phyloP scores from a whole-genome alignment of 2,797 vertebrate genomes.

The Lacerta viridis region DNA sequence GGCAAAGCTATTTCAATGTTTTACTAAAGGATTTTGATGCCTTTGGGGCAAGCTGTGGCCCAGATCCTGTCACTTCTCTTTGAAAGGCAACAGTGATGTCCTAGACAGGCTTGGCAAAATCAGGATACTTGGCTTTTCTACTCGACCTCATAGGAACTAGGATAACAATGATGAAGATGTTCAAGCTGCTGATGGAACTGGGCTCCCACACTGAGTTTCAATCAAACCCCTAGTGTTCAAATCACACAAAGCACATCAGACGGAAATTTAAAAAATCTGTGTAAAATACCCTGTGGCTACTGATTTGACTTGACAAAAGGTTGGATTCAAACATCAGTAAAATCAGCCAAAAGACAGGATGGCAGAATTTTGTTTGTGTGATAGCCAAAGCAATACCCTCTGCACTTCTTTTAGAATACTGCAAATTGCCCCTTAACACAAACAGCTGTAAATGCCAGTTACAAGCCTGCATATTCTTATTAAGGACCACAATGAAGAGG shows the following conservation, averaged over 20 bases:
- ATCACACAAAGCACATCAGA: neutral
- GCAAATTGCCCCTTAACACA: neutral
- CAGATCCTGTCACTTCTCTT: conserved; percentile 26
- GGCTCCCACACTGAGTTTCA: conserved; percentile 16
- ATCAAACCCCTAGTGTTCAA: conserved; percentile 38
- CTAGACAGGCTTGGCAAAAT: neutral
- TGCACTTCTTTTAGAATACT: neutral
- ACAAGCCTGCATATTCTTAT: neutral
- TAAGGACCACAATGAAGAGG: neutral
- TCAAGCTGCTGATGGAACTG: neutral
- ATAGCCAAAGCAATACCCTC: neutral
- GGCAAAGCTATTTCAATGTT: neutral
- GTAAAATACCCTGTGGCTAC: conserved; percentile 30
- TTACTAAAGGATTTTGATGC: conserved; percentile 9
- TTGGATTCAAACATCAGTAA: neutral
- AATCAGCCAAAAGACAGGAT: conserved; percentile 1
- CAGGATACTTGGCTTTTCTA: neutral
- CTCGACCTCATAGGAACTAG: neutral
- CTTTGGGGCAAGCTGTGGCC: neutral
- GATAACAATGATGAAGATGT: conserved; percentile 24
- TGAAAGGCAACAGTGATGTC: neutral
- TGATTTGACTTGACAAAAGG: conserved; percentile 7
- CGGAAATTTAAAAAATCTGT: neutral
- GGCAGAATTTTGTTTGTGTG: neutral
- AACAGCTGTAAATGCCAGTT: no score